Evolutionary conservation across 2,113 vertebrate species (phyloP).

Genomic region (Strix uralensis): DNA sequence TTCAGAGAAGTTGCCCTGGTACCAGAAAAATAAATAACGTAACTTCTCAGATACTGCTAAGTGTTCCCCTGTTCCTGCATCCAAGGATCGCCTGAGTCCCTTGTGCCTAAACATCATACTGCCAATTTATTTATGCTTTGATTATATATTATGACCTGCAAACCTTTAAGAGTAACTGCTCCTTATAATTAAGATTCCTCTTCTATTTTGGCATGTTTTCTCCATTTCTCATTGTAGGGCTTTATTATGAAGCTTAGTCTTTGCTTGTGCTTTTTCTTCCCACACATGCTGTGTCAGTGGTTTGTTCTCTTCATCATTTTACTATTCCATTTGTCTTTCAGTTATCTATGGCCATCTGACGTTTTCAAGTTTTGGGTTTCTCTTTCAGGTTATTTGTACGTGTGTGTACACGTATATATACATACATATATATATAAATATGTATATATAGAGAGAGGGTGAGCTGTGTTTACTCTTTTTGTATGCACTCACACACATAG

Average conservation of each 20-base stretch:
- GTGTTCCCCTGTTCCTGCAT: neutral
- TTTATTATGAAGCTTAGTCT: neutral
- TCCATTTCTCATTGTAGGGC: neutral
- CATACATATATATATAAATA: neutral
- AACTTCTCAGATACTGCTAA: neutral
- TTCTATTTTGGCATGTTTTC: neutral
- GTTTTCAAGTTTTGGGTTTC: neutral
- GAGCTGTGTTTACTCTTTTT: neutral
- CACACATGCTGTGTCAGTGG: neutral
- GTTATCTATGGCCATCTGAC: neutral
- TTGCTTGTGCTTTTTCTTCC: neutral
- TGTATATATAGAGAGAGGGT: neutral
- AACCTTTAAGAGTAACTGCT: neutral
- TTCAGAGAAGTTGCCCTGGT: neutral
- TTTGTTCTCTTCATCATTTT: neutral
- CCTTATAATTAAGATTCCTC: neutral
- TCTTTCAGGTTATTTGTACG: neutral
- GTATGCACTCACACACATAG: rapidly evolving
- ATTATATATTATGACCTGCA: neutral
- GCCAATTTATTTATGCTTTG: neutral
- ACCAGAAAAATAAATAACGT: neutral
- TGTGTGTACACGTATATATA: too few relatives aligned
- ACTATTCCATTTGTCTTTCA: neutral
- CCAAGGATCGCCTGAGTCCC: neutral
- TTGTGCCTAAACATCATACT: neutral